Evolutionary conservation across 2,113 vertebrate species (phyloP), one percentile per base, ranked within the genome.

Genomic region (Psephotus haematonotus): DNA sequence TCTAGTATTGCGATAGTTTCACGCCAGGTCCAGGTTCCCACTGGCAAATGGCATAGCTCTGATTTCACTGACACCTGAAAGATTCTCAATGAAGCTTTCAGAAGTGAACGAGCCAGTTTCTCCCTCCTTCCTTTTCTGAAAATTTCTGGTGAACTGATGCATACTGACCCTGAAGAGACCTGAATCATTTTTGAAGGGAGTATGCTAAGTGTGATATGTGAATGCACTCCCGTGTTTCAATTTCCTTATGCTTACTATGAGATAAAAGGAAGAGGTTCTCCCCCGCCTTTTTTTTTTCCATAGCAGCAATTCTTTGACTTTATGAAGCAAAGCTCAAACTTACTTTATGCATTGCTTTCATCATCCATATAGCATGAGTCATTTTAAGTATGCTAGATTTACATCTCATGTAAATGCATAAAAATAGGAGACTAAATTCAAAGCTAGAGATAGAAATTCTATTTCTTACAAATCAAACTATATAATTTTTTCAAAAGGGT

Each of bases 371-470:
- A 76, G 67, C 57, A 69, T 53, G 29, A 49, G 74, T 72, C 39
- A 37, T 71, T 92, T 94, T 18, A 79, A 87, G 86, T 92, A 69
- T 44, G 29, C 47, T 68, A 64, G 77, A 92, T 92, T 88, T 96
- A 74, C 53, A 86, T 93, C 91, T 96, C 87, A 90, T 90, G 68
- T 79, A 94, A 94, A 96, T 95, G 52, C 47, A 93, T 94, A 76
- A 78, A 80, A 92, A 83, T 11, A 67, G n/a, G 70, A 75, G 62
- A 39, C 29, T 33, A 69, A 86, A 88, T 78, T 52, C 37, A 90
- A 77, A 86, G 76, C 13, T 17, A 68, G 80, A 79, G 69, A 78
- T 28, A 53, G 55, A 94, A 80, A 69, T 79, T 57, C 44, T 59
- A 39, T 91, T 96, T 95, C 77, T 91, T 76, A 62, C 50, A 85